Evolutionary conservation across 2,888 invertebrate genomes (phyloP).

Genomic region (Phaonia tiefii): DNA sequence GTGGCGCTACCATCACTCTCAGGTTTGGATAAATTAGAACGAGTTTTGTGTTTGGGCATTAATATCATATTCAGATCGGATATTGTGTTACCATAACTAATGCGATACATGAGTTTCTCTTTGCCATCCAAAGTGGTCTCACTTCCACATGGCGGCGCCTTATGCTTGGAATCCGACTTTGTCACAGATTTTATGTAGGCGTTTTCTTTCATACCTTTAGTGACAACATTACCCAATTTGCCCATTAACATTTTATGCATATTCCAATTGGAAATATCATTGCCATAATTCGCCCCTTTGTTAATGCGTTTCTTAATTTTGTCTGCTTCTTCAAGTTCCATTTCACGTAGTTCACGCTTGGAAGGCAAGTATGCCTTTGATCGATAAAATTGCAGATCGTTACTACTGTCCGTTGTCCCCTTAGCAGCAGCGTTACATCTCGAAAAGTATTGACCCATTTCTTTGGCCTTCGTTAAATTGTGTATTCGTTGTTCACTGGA

Average conservation of each 20-base stretch:
- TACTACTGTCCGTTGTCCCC: not conserved
- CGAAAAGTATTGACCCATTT: constrained; percentile 73
- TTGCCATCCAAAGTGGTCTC: constrained; percentile 56
- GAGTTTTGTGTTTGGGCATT: constrained; percentile 29
- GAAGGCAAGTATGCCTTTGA: not conserved
- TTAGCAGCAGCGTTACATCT: constrained; percentile 68
- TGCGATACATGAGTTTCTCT: constrained; percentile 67
- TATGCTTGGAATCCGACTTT: constrained; percentile 4
- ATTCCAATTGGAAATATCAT: constrained; percentile 73
- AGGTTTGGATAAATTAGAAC: not conserved
- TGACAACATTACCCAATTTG: constrained; percentile 1
- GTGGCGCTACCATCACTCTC: not conserved
- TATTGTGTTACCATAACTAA: constrained; percentile 71
- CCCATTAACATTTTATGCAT: constrained; percentile 67
- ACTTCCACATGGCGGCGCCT: not conserved
- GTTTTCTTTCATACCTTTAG: not conserved
- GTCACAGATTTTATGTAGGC: constrained; percentile 22
- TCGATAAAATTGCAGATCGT: constrained; percentile 40
- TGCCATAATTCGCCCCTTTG: constrained; percentile 73
- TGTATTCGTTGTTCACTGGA: constrained; percentile 68
- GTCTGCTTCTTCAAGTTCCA: constrained; percentile 54
- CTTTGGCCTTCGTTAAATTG: constrained; percentile 69
- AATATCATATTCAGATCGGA: constrained; percentile 68
- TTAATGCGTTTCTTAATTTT: constrained; percentile 66
- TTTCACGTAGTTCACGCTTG: not conserved